A percentile compares a stretch with the other conserved stretches of the same genome.
Conservation (phyloP, 2,888 invertebrate genomes). For the Malachius bipustulatus region DNA sequence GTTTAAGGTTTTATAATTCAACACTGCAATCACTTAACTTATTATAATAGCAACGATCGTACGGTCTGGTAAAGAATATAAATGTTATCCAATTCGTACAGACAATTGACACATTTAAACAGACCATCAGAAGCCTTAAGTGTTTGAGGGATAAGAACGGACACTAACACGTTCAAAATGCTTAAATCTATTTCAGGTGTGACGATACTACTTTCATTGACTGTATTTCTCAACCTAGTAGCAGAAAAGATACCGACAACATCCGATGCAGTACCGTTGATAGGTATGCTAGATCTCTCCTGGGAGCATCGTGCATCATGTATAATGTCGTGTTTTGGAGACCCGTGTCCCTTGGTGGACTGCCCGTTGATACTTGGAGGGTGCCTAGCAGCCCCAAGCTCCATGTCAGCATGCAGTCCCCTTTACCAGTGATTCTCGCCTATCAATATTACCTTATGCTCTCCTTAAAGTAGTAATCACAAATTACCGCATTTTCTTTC, state of each 20-base stretch:
- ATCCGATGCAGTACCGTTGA: conserved; percentile 71
- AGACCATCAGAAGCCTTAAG: too few relatives aligned
- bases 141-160: conserved; percentile 21
- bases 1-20: too few relatives aligned
- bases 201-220: conserved; percentile 92
- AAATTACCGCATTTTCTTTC: too few relatives aligned
- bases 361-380: conserved; percentile 43
- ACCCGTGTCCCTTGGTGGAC: conserved; percentile 32
- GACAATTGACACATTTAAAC: not conserved
- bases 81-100: not conserved
- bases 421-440: too few relatives aligned
- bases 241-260: conserved; percentile 91
- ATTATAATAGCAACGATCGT: too few relatives aligned
- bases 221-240: conserved; percentile 95
- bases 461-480: too few relatives aligned
- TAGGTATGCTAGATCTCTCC: conserved; percentile 49
- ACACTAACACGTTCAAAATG: conserved; percentile 34
- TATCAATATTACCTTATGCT: too few relatives aligned
- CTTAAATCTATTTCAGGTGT: conserved; percentile 63
- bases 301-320: conserved; percentile 40
- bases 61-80: not conserved
- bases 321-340: conserved; percentile 37
- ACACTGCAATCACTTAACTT: too few relatives aligned
- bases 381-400: conserved; percentile 20
- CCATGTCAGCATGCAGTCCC: conserved; percentile 23